These are phyloP conservation scores for Myiothlypis chrysogaster DNA, from an alignment of 2,797 vertebrate genomes.

Conservation along the genomic window DNA sequence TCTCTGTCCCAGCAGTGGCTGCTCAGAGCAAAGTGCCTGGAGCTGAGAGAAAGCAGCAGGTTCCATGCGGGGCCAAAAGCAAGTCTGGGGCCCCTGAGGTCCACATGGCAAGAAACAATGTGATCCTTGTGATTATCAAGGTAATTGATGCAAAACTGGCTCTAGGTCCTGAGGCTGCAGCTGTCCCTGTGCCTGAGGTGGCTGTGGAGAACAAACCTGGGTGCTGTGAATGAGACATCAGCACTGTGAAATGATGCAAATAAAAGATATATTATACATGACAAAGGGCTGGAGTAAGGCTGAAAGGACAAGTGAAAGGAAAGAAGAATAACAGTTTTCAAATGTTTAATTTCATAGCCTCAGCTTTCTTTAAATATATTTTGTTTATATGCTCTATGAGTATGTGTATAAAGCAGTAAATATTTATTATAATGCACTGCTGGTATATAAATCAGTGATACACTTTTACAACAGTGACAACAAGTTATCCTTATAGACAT, in stretches of 20 bases:
- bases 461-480: constrained; percentile 15
- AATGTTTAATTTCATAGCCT: not conserved
- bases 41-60: not conserved
- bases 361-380: not conserved
- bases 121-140: not conserved
- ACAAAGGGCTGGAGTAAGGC: not conserved
- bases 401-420: not conserved
- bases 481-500: constrained; percentile 8
- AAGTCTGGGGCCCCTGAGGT: not conserved
- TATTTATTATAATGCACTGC: not conserved
- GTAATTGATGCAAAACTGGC: not conserved
- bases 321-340: not conserved
- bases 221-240: not conserved
- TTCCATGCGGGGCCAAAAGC: not conserved
- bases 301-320: not conserved
- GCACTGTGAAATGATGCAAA: not conserved
- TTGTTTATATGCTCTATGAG: not conserved
- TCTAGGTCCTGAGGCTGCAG: not conserved
- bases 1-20: not conserved
- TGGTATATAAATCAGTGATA: constrained; percentile 8
- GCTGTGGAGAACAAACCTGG: not conserved
- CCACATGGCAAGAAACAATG: not conserved
- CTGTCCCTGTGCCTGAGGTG: not conserved
- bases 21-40: not conserved
- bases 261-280: not conserved